Percentiles rank a stretch among this genome's conserved stretches.
phyloP scores from a whole-genome alignment of 2,113 vertebrate species.

The Archocentrus centrarchus region DNA sequence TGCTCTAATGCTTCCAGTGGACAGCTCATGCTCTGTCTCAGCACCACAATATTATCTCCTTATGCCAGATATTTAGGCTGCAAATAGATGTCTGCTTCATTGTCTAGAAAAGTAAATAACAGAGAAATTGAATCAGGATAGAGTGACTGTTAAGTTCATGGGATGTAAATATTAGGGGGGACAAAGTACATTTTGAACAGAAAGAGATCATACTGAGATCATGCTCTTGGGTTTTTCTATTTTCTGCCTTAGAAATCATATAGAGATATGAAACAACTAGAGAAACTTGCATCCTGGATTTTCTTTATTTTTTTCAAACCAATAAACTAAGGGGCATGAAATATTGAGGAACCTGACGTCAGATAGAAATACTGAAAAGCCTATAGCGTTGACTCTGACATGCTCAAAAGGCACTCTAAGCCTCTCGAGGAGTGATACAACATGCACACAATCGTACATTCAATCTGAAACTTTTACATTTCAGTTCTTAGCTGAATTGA shows the following conservation, averaged over 20 bases:
- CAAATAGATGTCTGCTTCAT: neutral
- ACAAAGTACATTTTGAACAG: neutral
- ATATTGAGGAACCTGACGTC: slow-evolving; percentile 73
- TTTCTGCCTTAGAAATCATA: slow-evolving; percentile 29
- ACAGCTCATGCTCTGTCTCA: slow-evolving; percentile 14
- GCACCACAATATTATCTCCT: neutral
- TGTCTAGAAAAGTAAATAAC: neutral
- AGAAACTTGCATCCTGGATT: slow-evolving; percentile 38
- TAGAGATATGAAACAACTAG: slow-evolving; percentile 26
- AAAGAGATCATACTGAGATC: neutral
- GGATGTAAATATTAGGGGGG: neutral
- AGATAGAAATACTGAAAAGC: slow-evolving; percentile 62
- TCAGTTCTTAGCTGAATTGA: slow-evolving; percentile 77
- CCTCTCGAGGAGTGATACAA: slow-evolving; percentile 52
- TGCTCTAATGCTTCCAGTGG: slow-evolving; percentile 17
- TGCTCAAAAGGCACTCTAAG: slow-evolving; percentile 65
- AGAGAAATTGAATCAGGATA: neutral
- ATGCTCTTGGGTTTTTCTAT: slow-evolving; percentile 20
- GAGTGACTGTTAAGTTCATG: neutral
- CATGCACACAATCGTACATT: slow-evolving; percentile 72
- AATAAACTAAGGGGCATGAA: slow-evolving; percentile 76
- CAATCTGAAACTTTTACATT: slow-evolving; percentile 83
- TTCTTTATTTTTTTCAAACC: slow-evolving; percentile 46
- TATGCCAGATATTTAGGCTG: neutral
- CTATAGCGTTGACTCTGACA: slow-evolving; percentile 41